These are phyloP conservation scores for Bembecia ichneumoniformis DNA, from an alignment of 2,888 invertebrate species.

Conservation along the genomic window DNA sequence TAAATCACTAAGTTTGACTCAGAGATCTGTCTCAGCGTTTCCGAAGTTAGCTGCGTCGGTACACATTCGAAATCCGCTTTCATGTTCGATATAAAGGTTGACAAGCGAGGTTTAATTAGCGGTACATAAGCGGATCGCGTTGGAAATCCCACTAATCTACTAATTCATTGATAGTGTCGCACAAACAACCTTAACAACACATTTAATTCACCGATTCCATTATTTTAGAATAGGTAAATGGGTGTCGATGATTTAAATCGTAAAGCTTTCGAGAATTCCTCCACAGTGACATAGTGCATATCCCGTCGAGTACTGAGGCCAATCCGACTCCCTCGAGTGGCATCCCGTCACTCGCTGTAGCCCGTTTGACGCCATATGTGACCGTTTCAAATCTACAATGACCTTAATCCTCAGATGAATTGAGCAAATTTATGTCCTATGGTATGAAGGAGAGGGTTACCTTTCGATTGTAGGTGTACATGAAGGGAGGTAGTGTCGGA, in stretches of 20 bases:
- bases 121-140: constrained; percentile 42
- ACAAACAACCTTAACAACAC: not conserved
- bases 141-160: constrained; percentile 42
- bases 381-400: constrained; percentile 30
- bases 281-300: constrained; percentile 45
- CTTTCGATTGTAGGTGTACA: constrained; percentile 21
- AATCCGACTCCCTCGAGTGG: constrained; percentile 62
- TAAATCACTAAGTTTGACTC: constrained; percentile 58
- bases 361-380: constrained; percentile 70
- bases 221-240: no score
- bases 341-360: constrained; percentile 63
- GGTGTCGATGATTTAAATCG: constrained; percentile 25
- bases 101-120: constrained; percentile 52
- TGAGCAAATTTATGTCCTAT: constrained; percentile 34
- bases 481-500: constrained; percentile 40
- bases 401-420: constrained; percentile 22
- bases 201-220: not conserved
- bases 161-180: constrained; percentile 31
- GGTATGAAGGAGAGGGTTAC: constrained; percentile 29
- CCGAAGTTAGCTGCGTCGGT: not conserved
- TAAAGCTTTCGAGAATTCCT: constrained; percentile 27
- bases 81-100: constrained; percentile 53
- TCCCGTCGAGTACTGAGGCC: constrained; percentile 50
- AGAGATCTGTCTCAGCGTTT: constrained; percentile 8
- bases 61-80: constrained; percentile 26